These are phyloP conservation scores for Acanthococcus lagerstroemiae DNA, from an alignment of 2,888 invertebrate genomes.

Conservation along the genomic window DNA sequence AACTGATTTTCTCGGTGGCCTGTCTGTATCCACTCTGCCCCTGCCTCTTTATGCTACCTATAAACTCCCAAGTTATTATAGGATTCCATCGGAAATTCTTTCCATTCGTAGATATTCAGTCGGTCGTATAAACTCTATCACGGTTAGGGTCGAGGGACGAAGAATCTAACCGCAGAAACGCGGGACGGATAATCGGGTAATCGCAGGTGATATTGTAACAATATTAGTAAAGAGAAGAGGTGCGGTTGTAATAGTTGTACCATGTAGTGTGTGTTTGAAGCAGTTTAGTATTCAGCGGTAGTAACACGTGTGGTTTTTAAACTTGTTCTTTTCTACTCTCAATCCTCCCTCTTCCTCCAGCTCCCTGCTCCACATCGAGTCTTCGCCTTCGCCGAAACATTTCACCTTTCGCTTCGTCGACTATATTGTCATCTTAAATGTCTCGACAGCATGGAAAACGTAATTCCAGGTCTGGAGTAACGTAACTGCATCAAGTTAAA, in stretches of 20 bases:
- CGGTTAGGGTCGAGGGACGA: neutral
- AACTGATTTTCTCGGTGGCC: too few species aligned
- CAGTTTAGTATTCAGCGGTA: conserved; percentile 26
- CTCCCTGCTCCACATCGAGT: neutral
- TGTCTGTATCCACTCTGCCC: too few species aligned
- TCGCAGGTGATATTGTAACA: neutral
- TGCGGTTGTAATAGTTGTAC: neutral
- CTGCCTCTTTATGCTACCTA: too few species aligned
- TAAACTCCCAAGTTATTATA: too few species aligned
- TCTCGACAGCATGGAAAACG: too few species aligned
- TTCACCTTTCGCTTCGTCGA: too few species aligned
- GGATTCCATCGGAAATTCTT: too few species aligned
- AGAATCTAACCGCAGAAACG: too few species aligned
- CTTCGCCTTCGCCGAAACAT: neutral
- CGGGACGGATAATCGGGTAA: neutral
- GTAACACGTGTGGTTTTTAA: conserved; percentile 28
- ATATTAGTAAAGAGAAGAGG: neutral
- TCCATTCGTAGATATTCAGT: neutral
- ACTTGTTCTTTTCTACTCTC: neutral
- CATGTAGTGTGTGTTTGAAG: neutral
- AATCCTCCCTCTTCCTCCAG: neutral
- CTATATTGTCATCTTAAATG: too few species aligned
- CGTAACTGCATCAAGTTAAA: too few species aligned
- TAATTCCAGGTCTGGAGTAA: too few species aligned
- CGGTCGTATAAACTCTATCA: neutral